Evolutionary conservation across 2,888 invertebrate genomes (phyloP), one percentile per base, ranked within the genome.

Genomic region (Clivina fossor): DNA sequence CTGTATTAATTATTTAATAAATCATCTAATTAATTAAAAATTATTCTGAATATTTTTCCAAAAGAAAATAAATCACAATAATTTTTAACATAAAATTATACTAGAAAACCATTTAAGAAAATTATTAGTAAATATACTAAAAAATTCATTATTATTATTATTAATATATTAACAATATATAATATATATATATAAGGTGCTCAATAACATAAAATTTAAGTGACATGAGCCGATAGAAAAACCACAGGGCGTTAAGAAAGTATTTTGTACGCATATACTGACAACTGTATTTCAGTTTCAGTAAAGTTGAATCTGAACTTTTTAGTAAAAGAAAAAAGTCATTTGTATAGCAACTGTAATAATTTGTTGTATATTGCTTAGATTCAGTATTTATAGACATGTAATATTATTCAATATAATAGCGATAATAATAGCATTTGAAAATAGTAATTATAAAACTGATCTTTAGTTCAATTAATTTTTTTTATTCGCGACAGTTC

Each of bases 351-450:
- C 44, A 53, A 53, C 53, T 53, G 53, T 44, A 32, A 18, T n/a
- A 44, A 49, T 49, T 49, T 53, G n/a, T n/a, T n/a, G n/a, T n/a
- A 44, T 53, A 53, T 53, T 53, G 53, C 53, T 53, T 53, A 53
- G 44, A 53, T 53, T 53, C 53, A 53, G 44, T 53, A 53, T 44
- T 44, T 35, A 53, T 53, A 53, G 53, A 53, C 53, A 53, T 53
- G 53, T 53, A 53, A 50, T 53, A 53, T 41, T 51, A 51, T 53
- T 40, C 38, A 50, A 40, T 40, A 30, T 40, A 40, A 50, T 50
- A 50, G 40, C 40, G 44, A 53, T 53, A 53, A 53, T 53, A 53
- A 44, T 53, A 53, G 53, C 44, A 28, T 40, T 50, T n/a, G n/a
- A n/a, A n/a, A n/a, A n/a, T n/a, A n/a, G n/a, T n/a, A n/a, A n/a